Percentiles rank a stretch among this genome's conserved stretches.
phyloP scores from a whole-genome alignment of 2,113 vertebrate genomes.

The Coregonus clupeaformis region DNA sequence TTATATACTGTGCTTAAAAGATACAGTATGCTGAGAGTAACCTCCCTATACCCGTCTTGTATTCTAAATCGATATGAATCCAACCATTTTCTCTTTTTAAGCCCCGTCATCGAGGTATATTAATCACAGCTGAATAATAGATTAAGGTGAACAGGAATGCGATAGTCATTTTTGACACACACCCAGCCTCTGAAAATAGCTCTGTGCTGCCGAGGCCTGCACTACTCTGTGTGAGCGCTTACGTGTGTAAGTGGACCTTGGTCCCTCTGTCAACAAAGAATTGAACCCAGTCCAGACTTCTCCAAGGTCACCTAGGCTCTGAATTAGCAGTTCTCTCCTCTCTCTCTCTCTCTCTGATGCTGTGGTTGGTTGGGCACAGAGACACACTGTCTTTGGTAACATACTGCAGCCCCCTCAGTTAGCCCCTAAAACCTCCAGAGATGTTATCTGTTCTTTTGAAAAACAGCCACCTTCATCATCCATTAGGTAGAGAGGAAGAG shows the following conservation, averaged over 20 bases:
- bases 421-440: conserved; percentile 11
- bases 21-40: neutral
- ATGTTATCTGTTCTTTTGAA: conserved; percentile 15
- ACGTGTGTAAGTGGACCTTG: conserved; percentile 31
- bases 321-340: neutral
- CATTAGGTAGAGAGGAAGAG: neutral
- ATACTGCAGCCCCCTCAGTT: conserved; percentile 23
- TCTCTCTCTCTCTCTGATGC: neutral
- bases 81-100: conserved; percentile 1
- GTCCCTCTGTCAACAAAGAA: conserved; percentile 22
- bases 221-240: conserved; percentile 31
- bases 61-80: neutral
- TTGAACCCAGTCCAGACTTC: conserved; percentile 33
- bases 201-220: conserved; percentile 31
- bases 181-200: conserved; percentile 39
- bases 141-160: conserved; percentile 19
- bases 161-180: conserved; percentile 39
- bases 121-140: conserved; percentile 24
- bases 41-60: neutral
- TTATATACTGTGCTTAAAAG: neutral
- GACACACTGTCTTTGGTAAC: neutral
- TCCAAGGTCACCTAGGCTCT: conserved; percentile 45
- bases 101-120: conserved; percentile 9
- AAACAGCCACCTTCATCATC: neutral
- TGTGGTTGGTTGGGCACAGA: neutral